These are phyloP conservation scores for Vidua chalybeata DNA, from an alignment of 2,113 vertebrate genomes.

Conservation along the genomic window DNA sequence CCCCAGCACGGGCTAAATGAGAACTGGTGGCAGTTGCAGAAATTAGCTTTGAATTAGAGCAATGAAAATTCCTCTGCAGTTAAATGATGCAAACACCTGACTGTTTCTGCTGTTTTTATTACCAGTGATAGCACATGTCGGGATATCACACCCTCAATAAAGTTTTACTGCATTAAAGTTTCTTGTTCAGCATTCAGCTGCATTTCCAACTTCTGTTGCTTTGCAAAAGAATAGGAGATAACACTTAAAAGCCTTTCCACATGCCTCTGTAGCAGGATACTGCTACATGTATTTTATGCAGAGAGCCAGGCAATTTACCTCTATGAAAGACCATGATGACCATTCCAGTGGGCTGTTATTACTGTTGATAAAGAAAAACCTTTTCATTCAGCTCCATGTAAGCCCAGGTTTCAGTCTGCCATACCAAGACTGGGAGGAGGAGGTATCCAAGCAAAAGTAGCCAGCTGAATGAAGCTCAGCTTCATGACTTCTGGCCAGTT, in stretches of 20 bases:
- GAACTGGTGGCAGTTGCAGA: not conserved
- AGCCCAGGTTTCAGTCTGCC: not conserved
- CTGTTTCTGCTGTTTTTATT: not conserved
- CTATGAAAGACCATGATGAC: not conserved
- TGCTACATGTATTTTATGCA: not conserved
- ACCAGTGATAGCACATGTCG: not conserved
- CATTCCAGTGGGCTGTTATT: not conserved
- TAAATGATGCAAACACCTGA: not conserved
- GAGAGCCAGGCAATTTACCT: not conserved
- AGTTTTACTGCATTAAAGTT: not conserved
- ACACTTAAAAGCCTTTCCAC: not conserved
- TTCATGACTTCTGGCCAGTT: not conserved
- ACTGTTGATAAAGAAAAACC: not conserved
- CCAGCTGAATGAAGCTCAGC: not conserved
- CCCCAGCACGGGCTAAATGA: not conserved
- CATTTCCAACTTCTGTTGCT: not conserved
- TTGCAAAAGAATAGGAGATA: not conserved
- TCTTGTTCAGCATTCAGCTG: not conserved
- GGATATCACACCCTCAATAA: not conserved
- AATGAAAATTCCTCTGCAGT: not conserved
- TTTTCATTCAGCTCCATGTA: not conserved
- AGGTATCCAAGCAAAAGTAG: not conserved
- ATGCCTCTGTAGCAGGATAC: not conserved
- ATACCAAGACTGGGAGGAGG: not conserved
- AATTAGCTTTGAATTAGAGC: conserved; percentile 16